Conservation (phyloP, 2,113 vertebrate species). For the Pseudorectes ferrugineus region DNA sequence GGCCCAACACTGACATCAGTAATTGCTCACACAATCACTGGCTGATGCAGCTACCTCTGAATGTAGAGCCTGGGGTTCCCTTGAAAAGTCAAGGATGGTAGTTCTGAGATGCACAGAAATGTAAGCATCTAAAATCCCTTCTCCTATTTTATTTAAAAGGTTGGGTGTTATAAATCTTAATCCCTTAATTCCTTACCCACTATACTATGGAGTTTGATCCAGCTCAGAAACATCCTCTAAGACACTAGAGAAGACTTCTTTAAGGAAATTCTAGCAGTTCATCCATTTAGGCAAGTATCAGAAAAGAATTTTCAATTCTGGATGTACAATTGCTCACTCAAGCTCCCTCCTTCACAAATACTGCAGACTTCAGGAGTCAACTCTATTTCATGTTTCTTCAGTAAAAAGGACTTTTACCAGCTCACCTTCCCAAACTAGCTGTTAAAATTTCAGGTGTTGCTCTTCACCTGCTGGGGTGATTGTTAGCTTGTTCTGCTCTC, state of each 20-base stretch:
- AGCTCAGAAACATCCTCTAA: not conserved
- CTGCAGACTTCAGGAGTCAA: not conserved
- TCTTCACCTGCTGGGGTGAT: not conserved
- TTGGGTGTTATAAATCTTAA: not conserved
- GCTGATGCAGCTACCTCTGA: fast-evolving
- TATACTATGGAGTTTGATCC: not conserved
- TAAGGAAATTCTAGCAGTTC: not conserved
- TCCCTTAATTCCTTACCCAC: not conserved
- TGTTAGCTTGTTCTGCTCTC: not conserved
- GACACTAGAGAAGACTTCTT: not conserved
- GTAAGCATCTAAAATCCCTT: not conserved
- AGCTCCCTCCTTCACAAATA: not conserved
- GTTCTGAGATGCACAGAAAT: not conserved
- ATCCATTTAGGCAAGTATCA: not conserved
- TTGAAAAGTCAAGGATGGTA: not conserved
- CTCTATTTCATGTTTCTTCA: not conserved
- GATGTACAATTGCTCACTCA: not conserved
- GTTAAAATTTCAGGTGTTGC: not conserved
- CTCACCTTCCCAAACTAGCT: not conserved
- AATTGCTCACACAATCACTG: not conserved
- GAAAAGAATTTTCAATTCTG: not conserved
- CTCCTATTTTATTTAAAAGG: not conserved
- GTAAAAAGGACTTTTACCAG: not conserved
- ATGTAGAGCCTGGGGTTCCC: not conserved
- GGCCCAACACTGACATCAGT: not conserved